Evolutionary conservation across 2,797 vertebrate species (phyloP).

Genomic region (Podarcis lilfordi): DNA sequence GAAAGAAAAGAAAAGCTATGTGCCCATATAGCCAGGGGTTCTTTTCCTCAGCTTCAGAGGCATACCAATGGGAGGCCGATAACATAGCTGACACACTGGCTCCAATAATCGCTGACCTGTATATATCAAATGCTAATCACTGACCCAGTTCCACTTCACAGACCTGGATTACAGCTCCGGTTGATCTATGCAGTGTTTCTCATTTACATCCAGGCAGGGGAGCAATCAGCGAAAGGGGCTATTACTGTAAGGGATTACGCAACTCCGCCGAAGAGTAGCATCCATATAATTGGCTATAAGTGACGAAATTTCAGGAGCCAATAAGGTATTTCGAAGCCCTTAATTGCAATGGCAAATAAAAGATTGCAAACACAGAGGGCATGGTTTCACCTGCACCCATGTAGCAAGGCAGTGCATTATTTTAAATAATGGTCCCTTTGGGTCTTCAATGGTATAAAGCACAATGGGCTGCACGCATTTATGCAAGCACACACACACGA

Average conservation of each 20-base stretch:
- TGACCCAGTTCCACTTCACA: slow-evolving; percentile 35
- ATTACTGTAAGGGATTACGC: slow-evolving; percentile 14
- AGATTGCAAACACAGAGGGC: slow-evolving; percentile 44
- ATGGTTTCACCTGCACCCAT: neutral
- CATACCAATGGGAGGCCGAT: slow-evolving; percentile 9
- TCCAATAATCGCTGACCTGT: neutral
- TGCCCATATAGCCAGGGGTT: neutral
- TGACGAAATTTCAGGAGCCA: slow-evolving; percentile 53
- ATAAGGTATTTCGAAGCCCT: slow-evolving; percentile 39
- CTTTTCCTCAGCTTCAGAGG: rapidly evolving
- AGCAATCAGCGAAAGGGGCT: slow-evolving; percentile 43
- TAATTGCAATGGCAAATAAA: slow-evolving; percentile 39
- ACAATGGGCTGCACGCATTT: neutral
- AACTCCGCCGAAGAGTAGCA: slow-evolving; percentile 27
- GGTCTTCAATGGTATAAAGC: neutral
- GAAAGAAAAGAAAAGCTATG: neutral
- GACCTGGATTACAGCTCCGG: slow-evolving; percentile 40
- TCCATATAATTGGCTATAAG: slow-evolving; percentile 49
- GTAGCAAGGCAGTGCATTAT: neutral
- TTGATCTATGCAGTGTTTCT: slow-evolving; percentile 47
- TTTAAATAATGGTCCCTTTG: neutral
- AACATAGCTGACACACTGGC: neutral
- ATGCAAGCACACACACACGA: too few species aligned
- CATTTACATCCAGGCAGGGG: neutral
- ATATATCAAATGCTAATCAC: rapidly evolving